Conservation (phyloP, 2,888 invertebrate species). For the Chalcis sispes region DNA sequence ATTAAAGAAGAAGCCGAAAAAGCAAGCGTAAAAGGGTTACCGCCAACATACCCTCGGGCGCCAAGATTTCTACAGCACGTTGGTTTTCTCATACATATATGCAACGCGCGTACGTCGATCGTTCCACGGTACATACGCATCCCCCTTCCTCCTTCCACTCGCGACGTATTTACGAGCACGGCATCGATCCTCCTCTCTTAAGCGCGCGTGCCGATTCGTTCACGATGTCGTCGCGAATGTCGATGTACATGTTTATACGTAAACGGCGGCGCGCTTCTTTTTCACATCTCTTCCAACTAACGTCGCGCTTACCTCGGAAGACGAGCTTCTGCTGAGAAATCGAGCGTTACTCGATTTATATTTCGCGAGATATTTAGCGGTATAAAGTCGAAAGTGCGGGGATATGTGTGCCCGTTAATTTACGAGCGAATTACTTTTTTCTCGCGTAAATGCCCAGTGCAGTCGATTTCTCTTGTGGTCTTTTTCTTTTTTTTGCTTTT, state of each 20-base stretch:
- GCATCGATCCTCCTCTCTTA: constrained; percentile 38
- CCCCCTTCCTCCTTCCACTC: background rate
- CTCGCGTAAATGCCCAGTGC: too few relatives aligned
- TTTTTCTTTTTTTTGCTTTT: too few relatives aligned
- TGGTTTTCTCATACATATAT: constrained; percentile 34
- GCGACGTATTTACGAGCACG: constrained; percentile 47
- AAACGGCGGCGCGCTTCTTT: too few relatives aligned
- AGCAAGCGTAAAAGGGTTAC: constrained; percentile 21
- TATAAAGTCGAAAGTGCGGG: too few relatives aligned
- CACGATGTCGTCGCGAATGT: constrained; percentile 15
- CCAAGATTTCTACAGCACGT: constrained; percentile 18
- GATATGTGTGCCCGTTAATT: too few relatives aligned
- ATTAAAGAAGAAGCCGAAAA: background rate
- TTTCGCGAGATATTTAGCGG: too few relatives aligned
- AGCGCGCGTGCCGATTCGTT: constrained; percentile 12
- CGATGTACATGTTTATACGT: too few relatives aligned
- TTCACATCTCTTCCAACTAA: constrained; percentile 8
- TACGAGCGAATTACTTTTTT: too few relatives aligned
- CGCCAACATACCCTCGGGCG: constrained; percentile 14
- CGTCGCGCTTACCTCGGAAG: background rate
- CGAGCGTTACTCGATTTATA: too few relatives aligned
- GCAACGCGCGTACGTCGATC: constrained; percentile 32
- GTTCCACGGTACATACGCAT: background rate
- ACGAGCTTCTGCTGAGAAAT: too few relatives aligned
- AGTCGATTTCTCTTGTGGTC: too few relatives aligned